Percentiles rank a stretch among this genome's conserved stretches.
Conservation (phyloP, 2,888 invertebrate genomes). For the Caenorhabditis sulstoni region DNA sequence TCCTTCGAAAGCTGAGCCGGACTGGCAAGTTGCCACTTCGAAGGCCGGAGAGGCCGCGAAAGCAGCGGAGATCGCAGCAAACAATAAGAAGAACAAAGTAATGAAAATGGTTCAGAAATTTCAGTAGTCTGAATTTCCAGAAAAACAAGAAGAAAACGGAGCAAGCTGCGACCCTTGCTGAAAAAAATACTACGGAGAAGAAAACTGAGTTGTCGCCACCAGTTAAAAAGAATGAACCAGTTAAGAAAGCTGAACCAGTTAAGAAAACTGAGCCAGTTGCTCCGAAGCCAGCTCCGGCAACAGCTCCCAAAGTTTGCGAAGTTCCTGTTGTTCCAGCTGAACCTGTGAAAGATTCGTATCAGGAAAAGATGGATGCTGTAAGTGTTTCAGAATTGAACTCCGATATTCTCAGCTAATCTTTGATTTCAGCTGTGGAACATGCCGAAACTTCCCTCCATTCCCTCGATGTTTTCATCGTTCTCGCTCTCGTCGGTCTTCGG, state of each 20-base stretch:
- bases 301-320: not conserved
- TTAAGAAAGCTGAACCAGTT: not conserved
- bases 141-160: conserved; percentile 35
- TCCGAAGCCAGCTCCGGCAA: not conserved
- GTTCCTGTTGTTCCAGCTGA: not conserved
- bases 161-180: not conserved
- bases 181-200: too few species aligned
- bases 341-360: conserved; percentile 22
- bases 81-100: conserved; percentile 49
- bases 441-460: conserved; percentile 39
- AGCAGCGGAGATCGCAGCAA: not conserved
- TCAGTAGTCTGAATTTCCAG: conserved; percentile 7
- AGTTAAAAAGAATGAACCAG: not conserved
- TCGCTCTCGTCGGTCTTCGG: conserved; percentile 48
- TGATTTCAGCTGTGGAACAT: conserved; percentile 52
- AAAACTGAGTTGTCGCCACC: not conserved
- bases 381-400: not conserved
- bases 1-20: conserved; percentile 1
- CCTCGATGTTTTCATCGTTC: conserved; percentile 48
- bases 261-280: not conserved
- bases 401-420: not conserved
- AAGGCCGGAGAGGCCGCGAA: conserved; percentile 6
- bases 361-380: conserved; percentile 46
- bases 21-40: conserved; percentile 27
- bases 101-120: not conserved